Evolutionary conservation across 1,140 invertebrate species (phyloP).

Genomic region (Drosophila nigrodunni): DNA sequence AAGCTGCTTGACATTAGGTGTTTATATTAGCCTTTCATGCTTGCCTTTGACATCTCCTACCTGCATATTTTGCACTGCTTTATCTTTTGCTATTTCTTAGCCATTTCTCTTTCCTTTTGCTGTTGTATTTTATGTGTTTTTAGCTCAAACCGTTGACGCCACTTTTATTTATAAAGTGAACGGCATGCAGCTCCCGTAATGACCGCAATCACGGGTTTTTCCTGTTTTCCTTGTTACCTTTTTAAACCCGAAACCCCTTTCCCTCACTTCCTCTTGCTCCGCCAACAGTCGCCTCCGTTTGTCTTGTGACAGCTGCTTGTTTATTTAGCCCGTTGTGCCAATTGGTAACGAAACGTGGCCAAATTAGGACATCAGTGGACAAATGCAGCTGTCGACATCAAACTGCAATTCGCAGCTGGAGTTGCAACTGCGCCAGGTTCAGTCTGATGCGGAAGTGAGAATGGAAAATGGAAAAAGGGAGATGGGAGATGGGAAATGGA

Average conservation of each 20-base stretch:
- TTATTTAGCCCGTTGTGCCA: slow-evolving; percentile 63
- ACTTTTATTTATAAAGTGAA: slow-evolving; percentile 22
- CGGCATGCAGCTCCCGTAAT: slow-evolving; percentile 41
- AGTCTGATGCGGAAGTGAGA: slow-evolving; percentile 71
- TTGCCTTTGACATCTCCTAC: background rate
- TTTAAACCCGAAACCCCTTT: too few species aligned
- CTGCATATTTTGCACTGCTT: background rate
- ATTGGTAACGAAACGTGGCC: slow-evolving; percentile 69
- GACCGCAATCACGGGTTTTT: slow-evolving; percentile 42
- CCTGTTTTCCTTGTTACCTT: background rate
- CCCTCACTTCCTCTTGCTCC: background rate
- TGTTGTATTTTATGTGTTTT: slow-evolving; percentile 9
- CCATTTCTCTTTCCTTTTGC: background rate
- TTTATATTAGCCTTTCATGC: too few species aligned
- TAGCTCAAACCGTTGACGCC: slow-evolving; percentile 27
- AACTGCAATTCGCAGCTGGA: slow-evolving; percentile 23
- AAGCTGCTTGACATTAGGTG: too few species aligned
- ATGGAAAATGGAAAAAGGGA: slow-evolving; percentile 18
- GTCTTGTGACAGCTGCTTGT: slow-evolving; percentile 39
- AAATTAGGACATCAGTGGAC: slow-evolving; percentile 69
- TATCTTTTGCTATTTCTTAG: background rate
- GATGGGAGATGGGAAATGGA: background rate
- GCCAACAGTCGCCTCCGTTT: background rate
- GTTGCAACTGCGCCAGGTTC: slow-evolving; percentile 8
- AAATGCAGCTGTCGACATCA: slow-evolving; percentile 37